A percentile compares a stretch with the other conserved stretches of the same genome.
Conservation (phyloP, 2,113 vertebrate species). For the Semnornis frantzii region DNA sequence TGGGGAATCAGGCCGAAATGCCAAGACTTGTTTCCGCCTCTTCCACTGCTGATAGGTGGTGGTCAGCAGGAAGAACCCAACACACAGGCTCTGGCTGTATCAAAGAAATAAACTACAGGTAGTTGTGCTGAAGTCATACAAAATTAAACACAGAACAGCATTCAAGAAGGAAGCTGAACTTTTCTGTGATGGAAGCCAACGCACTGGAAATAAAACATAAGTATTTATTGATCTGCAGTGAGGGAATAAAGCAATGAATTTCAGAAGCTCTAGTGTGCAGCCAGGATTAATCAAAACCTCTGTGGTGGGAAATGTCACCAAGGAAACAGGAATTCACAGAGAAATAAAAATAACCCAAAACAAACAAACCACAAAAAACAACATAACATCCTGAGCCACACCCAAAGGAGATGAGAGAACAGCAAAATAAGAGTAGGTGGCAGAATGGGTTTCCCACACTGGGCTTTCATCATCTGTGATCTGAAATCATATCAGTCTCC, state of each 20-base stretch:
- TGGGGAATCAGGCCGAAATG: neutral
- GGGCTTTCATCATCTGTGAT: neutral
- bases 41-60: neutral
- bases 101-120: constrained; percentile 33
- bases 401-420: constrained; percentile 25
- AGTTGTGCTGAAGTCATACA: constrained; percentile 15
- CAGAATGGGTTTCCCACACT: constrained; percentile 10
- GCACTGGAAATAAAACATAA: constrained; percentile 57
- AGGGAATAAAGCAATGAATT: constrained; percentile 66
- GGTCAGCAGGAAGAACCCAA: neutral
- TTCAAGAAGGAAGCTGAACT: constrained; percentile 34
- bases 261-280: constrained; percentile 48
- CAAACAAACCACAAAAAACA: neutral
- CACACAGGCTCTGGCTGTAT: neutral
- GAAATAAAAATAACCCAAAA: neutral
- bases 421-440: constrained; percentile 24
- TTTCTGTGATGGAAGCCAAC: constrained; percentile 42
- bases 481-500: neutral
- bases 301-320: constrained; percentile 51
- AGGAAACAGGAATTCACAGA: constrained; percentile 29
- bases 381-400: neutral
- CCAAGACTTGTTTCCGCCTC: neutral
- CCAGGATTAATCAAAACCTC: constrained; percentile 61
- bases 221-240: constrained; percentile 70
- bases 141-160: neutral